Conservation (phyloP, 2,888 invertebrate genomes). For the Sarcophaga caerulescens region DNA sequence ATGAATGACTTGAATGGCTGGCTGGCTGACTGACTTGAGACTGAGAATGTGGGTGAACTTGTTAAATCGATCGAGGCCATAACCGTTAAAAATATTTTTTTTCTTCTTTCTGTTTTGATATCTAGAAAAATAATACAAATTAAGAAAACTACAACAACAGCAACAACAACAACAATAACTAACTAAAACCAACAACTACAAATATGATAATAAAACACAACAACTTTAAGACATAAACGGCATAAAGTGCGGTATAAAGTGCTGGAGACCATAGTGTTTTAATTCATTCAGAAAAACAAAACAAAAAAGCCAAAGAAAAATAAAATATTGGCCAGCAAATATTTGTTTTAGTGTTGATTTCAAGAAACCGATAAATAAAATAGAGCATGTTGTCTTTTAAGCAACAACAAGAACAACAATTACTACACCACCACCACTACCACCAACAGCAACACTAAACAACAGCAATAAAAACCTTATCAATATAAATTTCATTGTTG, state of each 20-base stretch:
- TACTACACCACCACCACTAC: neutral
- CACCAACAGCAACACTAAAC: too few species aligned
- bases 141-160: constrained; percentile 29
- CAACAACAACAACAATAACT: constrained; percentile 48
- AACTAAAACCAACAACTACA: constrained; percentile 25
- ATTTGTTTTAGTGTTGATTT: constrained; percentile 62
- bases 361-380: constrained; percentile 69
- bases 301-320: constrained; percentile 22
- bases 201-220: constrained; percentile 50
- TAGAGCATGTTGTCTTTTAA: constrained; percentile 66
- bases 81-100: constrained; percentile 62
- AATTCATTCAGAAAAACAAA: neutral
- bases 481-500: constrained; percentile 56
- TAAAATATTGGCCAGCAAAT: constrained; percentile 37
- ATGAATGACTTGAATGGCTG: constrained; percentile 4
- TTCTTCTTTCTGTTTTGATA: constrained; percentile 8
- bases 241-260: too few species aligned
- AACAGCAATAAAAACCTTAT: neutral
- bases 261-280: neutral
- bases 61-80: constrained; percentile 71
- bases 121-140: constrained; percentile 50
- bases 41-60: constrained; percentile 71
- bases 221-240: constrained; percentile 22
- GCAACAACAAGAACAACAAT: constrained; percentile 20
- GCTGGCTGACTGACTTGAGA: constrained; percentile 15